phyloP scores from a whole-genome alignment of 2,113 vertebrate genomes.

The Amphiprion percula region DNA sequence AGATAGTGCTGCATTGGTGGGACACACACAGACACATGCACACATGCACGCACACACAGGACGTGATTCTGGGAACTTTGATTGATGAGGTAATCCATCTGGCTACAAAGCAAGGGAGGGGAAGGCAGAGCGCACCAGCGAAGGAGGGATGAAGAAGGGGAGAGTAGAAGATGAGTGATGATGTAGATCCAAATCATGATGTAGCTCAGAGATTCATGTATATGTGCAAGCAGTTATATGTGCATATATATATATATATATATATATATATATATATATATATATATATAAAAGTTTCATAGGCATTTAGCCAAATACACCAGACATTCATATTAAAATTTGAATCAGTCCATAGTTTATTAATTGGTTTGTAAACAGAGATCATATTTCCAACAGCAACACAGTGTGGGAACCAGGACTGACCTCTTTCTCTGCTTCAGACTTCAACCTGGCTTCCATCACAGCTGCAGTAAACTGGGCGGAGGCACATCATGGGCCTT shows the following conservation, averaged over 20 bases:
- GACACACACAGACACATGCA: conserved; percentile 30
- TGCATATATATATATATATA: conserved; percentile 1
- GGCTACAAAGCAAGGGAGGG: conserved; percentile 63
- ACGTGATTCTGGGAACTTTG: conserved; percentile 72
- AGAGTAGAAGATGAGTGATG: conserved; percentile 59
- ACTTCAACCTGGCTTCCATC: conserved; percentile 68
- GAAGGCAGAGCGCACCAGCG: conserved; percentile 28
- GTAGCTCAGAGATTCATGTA: conserved; percentile 44
- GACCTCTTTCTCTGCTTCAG: conserved; percentile 31
- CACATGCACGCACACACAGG: conserved; percentile 36
- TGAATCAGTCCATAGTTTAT: background rate
- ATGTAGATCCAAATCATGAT: conserved; percentile 50
- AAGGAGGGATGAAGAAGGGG: conserved; percentile 22
- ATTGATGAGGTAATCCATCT: conserved; percentile 82
- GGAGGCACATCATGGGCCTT: conserved; percentile 67
- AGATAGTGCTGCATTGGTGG: conserved; percentile 40
- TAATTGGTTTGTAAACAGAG: conserved; percentile 11
- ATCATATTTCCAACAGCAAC: background rate
- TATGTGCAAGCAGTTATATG: background rate
- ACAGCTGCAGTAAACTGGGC: conserved; percentile 70
- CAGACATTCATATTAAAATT: background rate
- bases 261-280: background rate
- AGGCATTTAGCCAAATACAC: background rate
- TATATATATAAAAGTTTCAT: background rate
- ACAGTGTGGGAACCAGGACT: conserved; percentile 1